Conservation (phyloP, 37 sponge, comb jelly and placozoan species). For the Diacarnus erythraeanus region DNA sequence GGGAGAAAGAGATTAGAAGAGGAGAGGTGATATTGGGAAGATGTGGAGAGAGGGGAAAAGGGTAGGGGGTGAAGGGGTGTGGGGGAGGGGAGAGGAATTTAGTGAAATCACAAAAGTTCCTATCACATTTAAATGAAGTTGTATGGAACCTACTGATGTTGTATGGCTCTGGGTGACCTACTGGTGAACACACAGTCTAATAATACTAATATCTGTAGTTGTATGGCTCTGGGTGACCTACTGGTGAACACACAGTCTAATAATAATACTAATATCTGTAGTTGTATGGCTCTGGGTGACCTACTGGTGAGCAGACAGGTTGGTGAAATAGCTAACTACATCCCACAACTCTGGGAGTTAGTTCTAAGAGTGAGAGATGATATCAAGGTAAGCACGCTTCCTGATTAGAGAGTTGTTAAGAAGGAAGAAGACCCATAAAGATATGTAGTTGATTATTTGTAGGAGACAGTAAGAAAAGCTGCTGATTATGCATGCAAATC, state of each 20-base stretch:
- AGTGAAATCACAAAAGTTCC: too few relatives aligned
- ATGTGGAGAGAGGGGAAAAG: too few relatives aligned
- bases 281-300: slow-evolving; percentile 78
- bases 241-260: neutral
- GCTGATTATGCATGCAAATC: slow-evolving; percentile 69
- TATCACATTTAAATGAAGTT: neutral
- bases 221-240: too few relatives aligned
- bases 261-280: slow-evolving; percentile 10
- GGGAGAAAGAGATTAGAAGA: too few relatives aligned
- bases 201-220: too few relatives aligned
- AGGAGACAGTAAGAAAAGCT: slow-evolving; percentile 82
- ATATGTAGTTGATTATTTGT: neutral
- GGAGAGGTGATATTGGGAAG: too few relatives aligned
- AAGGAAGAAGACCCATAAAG: too few relatives aligned
- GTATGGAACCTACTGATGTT: too few relatives aligned
- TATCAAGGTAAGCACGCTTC: slow-evolving; percentile 63
- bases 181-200: neutral
- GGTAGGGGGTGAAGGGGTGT: too few relatives aligned
- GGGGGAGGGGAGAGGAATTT: too few relatives aligned
- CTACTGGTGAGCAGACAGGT: slow-evolving; percentile 31
- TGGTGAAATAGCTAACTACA: slow-evolving; percentile 42
- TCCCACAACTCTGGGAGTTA: slow-evolving; percentile 85
- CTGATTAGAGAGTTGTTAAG: too few relatives aligned
- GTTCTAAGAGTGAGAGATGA: slow-evolving; percentile 84
- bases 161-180: too few relatives aligned